Evolutionary conservation across 2,888 invertebrate species (phyloP).

Genomic region (Morpho deidamia): DNA sequence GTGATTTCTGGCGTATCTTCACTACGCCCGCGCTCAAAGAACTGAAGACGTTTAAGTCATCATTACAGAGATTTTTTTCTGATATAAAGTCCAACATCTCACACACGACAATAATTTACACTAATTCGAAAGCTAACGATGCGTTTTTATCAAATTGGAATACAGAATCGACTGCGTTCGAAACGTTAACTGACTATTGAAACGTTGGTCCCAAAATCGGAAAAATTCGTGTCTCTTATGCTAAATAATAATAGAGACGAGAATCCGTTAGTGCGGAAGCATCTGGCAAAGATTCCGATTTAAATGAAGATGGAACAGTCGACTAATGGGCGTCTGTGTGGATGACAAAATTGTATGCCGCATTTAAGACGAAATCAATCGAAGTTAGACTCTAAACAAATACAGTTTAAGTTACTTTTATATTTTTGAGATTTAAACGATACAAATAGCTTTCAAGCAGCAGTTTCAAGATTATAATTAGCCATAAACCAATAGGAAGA

Average conservation of each 20-base stretch:
- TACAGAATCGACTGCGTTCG: slow-evolving; percentile 56
- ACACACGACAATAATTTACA: slow-evolving; percentile 51
- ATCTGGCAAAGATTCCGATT: slow-evolving; percentile 45
- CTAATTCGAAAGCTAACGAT: slow-evolving; percentile 64
- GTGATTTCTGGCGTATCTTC: neutral
- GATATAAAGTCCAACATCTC: slow-evolving; percentile 33
- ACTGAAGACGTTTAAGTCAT: slow-evolving; percentile 30
- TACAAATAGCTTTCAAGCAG: slow-evolving; percentile 67
- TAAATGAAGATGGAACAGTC: slow-evolving; percentile 70
- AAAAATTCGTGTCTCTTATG: slow-evolving; percentile 28
- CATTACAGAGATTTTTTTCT: slow-evolving; percentile 19
- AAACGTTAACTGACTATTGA: slow-evolving; percentile 67
- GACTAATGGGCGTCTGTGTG: slow-evolving; percentile 73
- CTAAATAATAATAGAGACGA: slow-evolving; percentile 27
- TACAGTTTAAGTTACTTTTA: slow-evolving; percentile 29
- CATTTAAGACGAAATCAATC: slow-evolving; percentile 31
- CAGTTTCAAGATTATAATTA: slow-evolving; percentile 64
- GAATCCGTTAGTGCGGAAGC: slow-evolving; percentile 32
- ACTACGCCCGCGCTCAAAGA: slow-evolving; percentile 30
- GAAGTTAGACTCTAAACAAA: slow-evolving; percentile 21
- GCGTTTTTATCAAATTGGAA: slow-evolving; percentile 73
- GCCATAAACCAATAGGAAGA: slow-evolving; percentile 60
- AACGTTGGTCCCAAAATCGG: slow-evolving; percentile 37
- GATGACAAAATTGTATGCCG: slow-evolving; percentile 62
- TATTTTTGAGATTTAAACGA: slow-evolving; percentile 48